Conservation (phyloP, 2,797 vertebrate species). For the Paramormyrops hopkinsi region DNA sequence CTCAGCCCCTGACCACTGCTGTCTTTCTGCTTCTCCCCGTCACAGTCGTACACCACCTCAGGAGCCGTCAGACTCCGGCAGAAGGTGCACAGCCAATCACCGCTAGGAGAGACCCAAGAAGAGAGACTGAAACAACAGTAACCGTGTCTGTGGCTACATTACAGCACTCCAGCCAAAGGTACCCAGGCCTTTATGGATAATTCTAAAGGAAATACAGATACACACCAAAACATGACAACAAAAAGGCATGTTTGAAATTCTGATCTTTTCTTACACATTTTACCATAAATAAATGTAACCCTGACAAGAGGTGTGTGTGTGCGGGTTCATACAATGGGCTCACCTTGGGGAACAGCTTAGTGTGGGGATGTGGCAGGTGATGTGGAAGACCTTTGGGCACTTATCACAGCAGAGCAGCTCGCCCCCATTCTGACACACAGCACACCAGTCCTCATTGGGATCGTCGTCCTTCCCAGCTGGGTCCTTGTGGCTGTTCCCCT, state of each 20-base stretch:
- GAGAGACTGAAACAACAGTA: not conserved
- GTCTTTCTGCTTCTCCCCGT: conserved; percentile 73
- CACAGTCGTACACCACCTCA: conserved; percentile 93
- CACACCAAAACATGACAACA: not conserved
- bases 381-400: conserved; percentile 98
- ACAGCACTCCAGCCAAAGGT: not conserved
- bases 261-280: not conserved
- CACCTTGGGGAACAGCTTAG: conserved; percentile 86
- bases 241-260: not conserved
- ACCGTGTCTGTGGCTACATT: not conserved
- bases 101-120: conserved; percentile 55
- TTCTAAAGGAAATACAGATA: not conserved
- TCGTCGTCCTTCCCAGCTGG: conserved; percentile 77
- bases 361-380: conserved; percentile 92
- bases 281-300: not conserved
- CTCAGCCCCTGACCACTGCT: conserved; percentile 71
- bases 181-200: not conserved
- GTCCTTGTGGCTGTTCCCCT: conserved; percentile 39
- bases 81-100: conserved; percentile 97
- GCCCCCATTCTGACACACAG: conserved; percentile 94
- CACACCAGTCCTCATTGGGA: conserved; percentile 98
- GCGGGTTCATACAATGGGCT: conserved; percentile 16
- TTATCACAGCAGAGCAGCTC: conserved; percentile 93
- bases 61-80: conserved; percentile 84
- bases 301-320: not conserved